phyloP scores from a whole-genome alignment of 1,140 invertebrate species.

The Formica selysi region DNA sequence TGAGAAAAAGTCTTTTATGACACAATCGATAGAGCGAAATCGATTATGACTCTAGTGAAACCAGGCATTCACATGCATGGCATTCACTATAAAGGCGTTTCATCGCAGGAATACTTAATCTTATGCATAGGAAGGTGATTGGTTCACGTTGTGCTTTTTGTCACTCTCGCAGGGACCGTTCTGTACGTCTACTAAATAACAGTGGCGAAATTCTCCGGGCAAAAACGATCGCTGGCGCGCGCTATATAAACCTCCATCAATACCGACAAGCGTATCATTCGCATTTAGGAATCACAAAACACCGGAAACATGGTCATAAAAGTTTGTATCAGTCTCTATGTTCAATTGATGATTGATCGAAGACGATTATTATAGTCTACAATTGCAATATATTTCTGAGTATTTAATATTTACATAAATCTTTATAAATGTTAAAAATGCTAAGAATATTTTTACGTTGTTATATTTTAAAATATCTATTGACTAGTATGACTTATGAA shows the following conservation, averaged over 20 bases:
- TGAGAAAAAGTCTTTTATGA: constrained; percentile 51
- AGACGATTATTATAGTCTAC: neutral
- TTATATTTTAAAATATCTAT: too few relatives aligned
- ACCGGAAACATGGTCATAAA: constrained; percentile 75
- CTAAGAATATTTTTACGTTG: neutral
- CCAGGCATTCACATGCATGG: constrained; percentile 32
- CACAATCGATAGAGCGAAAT: constrained; percentile 65
- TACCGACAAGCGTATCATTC: constrained; percentile 76
- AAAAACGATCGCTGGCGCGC: constrained; percentile 68
- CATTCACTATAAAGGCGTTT: constrained; percentile 23
- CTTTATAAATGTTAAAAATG: constrained; percentile 1
- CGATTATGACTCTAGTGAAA: constrained; percentile 36
- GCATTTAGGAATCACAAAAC: constrained; percentile 69
- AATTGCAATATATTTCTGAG: neutral
- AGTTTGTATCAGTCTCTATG: constrained; percentile 72
- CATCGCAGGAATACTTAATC: constrained; percentile 48
- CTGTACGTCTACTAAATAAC: constrained; percentile 77
- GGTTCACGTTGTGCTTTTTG: constrained; percentile 62
- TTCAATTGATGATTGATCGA: neutral
- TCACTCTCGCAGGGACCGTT: constrained; percentile 61
- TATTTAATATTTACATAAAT: neutral
- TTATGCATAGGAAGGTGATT: constrained; percentile 66
- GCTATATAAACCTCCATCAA: constrained; percentile 77
- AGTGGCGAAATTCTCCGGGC: constrained; percentile 76
- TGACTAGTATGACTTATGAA: too few relatives aligned